Base-by-base conservation (phyloP, 1,140 invertebrate species). In the Antheraea mylitta region DNA sequence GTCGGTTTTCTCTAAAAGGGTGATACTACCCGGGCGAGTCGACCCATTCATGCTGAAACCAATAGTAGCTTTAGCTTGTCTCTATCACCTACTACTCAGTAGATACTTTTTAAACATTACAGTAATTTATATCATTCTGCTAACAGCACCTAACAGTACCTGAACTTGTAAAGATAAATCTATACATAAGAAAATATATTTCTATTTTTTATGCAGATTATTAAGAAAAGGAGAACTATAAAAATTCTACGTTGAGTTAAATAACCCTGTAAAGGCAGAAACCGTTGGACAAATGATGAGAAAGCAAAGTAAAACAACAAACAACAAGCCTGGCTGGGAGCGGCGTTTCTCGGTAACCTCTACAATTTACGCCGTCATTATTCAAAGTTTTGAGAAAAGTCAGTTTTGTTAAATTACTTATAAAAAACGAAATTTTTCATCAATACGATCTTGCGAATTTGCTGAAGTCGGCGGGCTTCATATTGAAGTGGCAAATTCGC, bases 371-470 rank as follows among this genome's bases (percentile, higher is more conserved):
- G 78, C 70, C 79, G 81, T 83, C 85, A 83, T 89, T 85, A 85
- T 86, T 90, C 83, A 88, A 90, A 88, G 69, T 89, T 91, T 87
- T 80, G 73, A 83, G 84, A 83, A 85, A 84, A 81, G 74, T 77
- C 73, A 72, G 73, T 75, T 73, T 74, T 71, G 73, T 72, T 87
- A 89, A 89, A 30, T 42, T 3, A 42, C 7, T 86, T 83, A 85
- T 77, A 83, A 90, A 89, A 87, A 81, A 79, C 69, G 75, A 79
- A 78, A 30, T 82, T 79, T 77, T 73, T 77, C 78, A 75, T 85
- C 87, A 89, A 89, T 89, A 89, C 84, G 87, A 89, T 90, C 87
- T 86, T 75, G 78, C 69, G 79, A 89, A 89, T 90, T 86, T 87
- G 89, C 85, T 89, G 86, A 88, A 89, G 75, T 85, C 82, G 78